A percentile compares a stretch with the other conserved stretches of the same genome.
Conservation (phyloP, 35 echinoderm and acorn worm genomes). For the Apostichopus parvimensis region DNA sequence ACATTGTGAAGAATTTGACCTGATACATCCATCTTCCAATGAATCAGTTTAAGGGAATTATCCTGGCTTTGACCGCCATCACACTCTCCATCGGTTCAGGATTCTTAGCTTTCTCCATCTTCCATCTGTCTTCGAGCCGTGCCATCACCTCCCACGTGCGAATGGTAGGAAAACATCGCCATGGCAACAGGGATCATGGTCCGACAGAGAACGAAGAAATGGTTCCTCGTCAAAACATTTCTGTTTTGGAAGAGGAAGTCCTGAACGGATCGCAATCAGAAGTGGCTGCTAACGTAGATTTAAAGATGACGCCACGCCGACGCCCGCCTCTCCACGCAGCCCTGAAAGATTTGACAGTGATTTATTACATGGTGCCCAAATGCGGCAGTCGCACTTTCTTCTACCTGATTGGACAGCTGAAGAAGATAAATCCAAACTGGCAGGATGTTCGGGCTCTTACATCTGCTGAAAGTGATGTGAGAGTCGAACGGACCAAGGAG, state of each 20-base stretch:
- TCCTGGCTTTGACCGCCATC: neutral
- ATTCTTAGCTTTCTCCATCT: neutral
- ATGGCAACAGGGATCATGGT: no score
- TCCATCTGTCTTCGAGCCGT: neutral
- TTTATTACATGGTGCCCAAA: constrained; percentile 47
- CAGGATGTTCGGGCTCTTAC: constrained; percentile 18
- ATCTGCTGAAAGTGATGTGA: neutral
- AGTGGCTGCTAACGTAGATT: neutral
- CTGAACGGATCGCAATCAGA: neutral
- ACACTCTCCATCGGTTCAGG: neutral
- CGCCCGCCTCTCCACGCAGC: neutral
- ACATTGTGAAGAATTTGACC: neutral
- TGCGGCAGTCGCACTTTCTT: constrained; percentile 49
- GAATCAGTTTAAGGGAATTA: neutral
- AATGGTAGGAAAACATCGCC: neutral
- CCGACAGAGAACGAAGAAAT: no score
- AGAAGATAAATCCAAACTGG: constrained; percentile 21
- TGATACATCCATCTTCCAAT: neutral
- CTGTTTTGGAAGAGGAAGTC: no score
- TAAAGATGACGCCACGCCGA: no score
- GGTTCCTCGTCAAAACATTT: no score
- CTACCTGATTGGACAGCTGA: constrained; percentile 38
- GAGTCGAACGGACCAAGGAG: constrained; percentile 18
- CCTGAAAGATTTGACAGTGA: neutral
- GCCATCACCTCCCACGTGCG: neutral